Base-by-base conservation (phyloP, 2,113 vertebrate genomes). In the Epinephelus fuscoguttatus region DNA sequence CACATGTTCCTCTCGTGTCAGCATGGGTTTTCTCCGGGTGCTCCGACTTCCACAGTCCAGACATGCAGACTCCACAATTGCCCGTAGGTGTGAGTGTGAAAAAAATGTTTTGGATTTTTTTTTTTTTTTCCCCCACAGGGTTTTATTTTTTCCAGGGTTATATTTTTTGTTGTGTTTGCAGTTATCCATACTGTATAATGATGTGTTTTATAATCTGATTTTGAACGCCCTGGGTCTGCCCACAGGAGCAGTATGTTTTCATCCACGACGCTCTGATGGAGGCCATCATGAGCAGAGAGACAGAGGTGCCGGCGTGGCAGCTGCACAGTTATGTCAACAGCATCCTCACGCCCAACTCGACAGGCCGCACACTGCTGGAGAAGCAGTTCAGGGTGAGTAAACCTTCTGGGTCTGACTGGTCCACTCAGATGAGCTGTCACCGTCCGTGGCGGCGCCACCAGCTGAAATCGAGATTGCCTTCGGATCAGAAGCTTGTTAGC, bases 251-350 rank as follows among this genome's bases (percentile, higher is more conserved):
- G 96, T 99, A 99, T 81, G 95, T 99, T 91, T 99, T 99, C 94
- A 99, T 99, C 94, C 98, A 99, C 59, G 97, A 99, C 91, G 97
- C 97, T 93, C 96, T 99, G 95, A 94, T 98, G 97, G 98, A 99
- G 95, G 96, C 97, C 90, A 96, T 99, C 88, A 96, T 99, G 84
- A 96, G 97, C 85, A 97, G 95, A 90, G 98, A 99, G 90, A 99
- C 98, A 0, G 98, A 99, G 95, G 97, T 99, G 66, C 96, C 96
- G 45, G 95, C 96, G 81, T 97, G 90, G 93, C 97, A 99, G 94
- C 96, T 99, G 74, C 97, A 99, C 68, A 96, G 96, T 85, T 99
- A 99, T 9, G 97, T 99, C 74, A 98, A 97, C 94, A 97, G 95
- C 93, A 97, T 99, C 92, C 96, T 99, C 84, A 97, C 96, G 71